Conservation (phyloP, 2,113 vertebrate species). For the Ranitomeya imitator region DNA sequence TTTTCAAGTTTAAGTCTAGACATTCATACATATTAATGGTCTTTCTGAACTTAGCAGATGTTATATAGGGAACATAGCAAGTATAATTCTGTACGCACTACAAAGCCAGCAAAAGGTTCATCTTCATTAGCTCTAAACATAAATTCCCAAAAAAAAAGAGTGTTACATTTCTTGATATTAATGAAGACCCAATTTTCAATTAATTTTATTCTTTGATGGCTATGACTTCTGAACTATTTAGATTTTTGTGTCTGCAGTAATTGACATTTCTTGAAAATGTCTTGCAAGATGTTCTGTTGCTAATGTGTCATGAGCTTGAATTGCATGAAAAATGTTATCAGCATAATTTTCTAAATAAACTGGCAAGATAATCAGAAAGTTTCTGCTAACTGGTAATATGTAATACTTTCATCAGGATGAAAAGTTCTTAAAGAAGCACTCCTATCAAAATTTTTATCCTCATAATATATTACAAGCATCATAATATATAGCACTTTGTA, state of each 20-base stretch:
- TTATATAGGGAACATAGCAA: not conserved
- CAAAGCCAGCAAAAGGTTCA: slow-evolving; percentile 2
- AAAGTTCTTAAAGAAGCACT: not conserved
- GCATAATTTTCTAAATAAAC: not conserved
- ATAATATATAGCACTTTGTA: no score
- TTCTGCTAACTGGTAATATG: not conserved
- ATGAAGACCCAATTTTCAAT: not conserved
- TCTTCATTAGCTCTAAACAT: not conserved
- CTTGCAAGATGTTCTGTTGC: not conserved
- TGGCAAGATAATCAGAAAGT: not conserved
- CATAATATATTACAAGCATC: no score
- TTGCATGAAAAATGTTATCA: not conserved
- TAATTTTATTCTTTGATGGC: not conserved
- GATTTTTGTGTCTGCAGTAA: not conserved
- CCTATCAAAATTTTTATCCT: no score
- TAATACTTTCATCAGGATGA: not conserved
- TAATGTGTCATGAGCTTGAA: not conserved
- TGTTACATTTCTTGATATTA: slow-evolving; percentile 2
- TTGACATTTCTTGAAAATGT: not conserved
- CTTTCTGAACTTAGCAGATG: slow-evolving; percentile 6
- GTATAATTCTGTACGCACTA: not conserved
- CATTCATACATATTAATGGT: slow-evolving; percentile 1
- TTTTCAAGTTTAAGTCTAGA: not conserved
- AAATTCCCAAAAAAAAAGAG: not conserved
- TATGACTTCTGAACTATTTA: not conserved